A percentile compares a stretch with the other conserved stretches of the same genome.
These are phyloP conservation scores for Mastomys coucha DNA, from an alignment of 2,113 vertebrate species.

Conservation along the genomic window DNA sequence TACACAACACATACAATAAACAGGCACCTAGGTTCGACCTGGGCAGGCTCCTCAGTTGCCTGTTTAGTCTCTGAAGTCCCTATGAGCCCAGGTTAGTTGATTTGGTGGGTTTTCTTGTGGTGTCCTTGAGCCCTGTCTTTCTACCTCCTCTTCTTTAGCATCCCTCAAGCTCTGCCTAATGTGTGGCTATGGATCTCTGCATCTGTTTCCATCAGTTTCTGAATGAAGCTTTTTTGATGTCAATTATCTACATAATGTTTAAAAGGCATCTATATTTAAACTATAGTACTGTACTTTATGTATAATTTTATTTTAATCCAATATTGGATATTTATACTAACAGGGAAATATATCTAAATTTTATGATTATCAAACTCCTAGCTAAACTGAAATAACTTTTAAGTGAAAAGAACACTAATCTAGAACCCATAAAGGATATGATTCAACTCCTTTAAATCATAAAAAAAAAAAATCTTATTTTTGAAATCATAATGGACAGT, in stretches of 20 bases:
- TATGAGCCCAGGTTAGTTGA: not conserved
- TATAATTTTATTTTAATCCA: not conserved
- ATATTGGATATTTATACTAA: not conserved
- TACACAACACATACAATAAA: not conserved
- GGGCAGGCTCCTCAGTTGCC: not conserved
- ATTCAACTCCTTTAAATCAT: slow-evolving; percentile 9
- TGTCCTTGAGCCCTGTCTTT: not conserved
- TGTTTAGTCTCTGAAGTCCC: not conserved
- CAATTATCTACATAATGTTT: not conserved
- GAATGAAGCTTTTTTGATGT: not conserved
- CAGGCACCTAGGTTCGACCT: not conserved
- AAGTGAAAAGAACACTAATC: not conserved
- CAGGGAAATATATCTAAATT: not conserved
- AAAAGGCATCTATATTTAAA: not conserved
- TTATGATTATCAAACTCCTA: slow-evolving; percentile 22
- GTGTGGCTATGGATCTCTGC: not conserved
- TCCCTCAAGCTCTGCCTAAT: not conserved
- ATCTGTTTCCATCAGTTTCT: not conserved
- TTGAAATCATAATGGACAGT: slow-evolving; percentile 12
- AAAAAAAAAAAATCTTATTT: slow-evolving; percentile 32
- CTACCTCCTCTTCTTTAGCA: not conserved
- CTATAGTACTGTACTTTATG: not conserved
- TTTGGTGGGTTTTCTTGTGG: not conserved
- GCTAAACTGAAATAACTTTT: slow-evolving; percentile 28
- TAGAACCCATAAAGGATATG: slow-evolving; percentile 1